phyloP scores from a whole-genome alignment of 1,140 invertebrate species.

The Mycetomoellerius zeteki region DNA sequence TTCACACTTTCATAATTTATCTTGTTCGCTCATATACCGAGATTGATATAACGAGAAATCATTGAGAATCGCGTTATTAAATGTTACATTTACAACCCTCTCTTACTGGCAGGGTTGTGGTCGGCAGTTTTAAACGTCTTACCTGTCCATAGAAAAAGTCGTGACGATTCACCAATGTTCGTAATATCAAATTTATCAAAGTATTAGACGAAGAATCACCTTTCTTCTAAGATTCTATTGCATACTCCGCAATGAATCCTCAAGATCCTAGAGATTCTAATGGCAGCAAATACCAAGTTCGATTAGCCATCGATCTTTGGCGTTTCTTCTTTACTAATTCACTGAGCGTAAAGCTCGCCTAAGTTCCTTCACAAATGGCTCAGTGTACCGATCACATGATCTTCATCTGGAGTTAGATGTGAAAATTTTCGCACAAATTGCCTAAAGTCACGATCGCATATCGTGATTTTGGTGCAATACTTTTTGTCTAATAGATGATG shows the following conservation, averaged over 20 bases:
- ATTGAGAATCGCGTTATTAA: neutral
- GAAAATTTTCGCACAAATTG: neutral
- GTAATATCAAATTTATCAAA: conserved; percentile 62
- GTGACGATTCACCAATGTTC: neutral
- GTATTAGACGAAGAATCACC: conserved; percentile 6
- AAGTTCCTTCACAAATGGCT: neutral
- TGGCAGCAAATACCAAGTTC: conserved; percentile 46
- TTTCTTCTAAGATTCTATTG: neutral
- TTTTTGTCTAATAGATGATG: neutral
- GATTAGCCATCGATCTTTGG: conserved; percentile 23
- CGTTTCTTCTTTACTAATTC: neutral
- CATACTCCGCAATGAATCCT: neutral
- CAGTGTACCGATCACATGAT: neutral
- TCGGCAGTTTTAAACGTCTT: conserved; percentile 31
- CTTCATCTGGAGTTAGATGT: neutral
- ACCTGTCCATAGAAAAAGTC: conserved; percentile 52
- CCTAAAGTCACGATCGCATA: neutral
- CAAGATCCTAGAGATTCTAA: conserved; percentile 13
- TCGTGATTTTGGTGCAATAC: too few relatives aligned
- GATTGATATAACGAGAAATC: conserved; percentile 24
- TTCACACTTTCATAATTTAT: neutral
- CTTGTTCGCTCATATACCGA: neutral
- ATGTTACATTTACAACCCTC: neutral
- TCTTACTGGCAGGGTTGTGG: neutral
- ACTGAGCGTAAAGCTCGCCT: neutral